phyloP scores from a whole-genome alignment of 2,113 vertebrate genomes.

The Gobio gobio region DNA sequence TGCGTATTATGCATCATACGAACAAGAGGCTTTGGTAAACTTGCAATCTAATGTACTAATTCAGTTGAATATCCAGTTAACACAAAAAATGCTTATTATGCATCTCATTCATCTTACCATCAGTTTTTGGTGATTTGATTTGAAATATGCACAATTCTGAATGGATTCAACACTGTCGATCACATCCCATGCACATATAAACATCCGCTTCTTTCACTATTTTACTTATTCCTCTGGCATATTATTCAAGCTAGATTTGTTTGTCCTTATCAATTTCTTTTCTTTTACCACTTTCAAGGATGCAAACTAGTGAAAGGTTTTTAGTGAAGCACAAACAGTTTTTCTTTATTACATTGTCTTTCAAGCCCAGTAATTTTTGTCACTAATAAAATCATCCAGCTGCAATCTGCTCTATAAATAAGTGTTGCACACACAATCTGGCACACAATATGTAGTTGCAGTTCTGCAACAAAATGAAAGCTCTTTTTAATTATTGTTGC shows the following conservation, averaged over 20 bases:
- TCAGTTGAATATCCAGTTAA: background rate
- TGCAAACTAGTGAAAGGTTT: background rate
- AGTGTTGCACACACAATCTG: slow-evolving; percentile 5
- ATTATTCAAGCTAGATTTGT: background rate
- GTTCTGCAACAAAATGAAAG: background rate
- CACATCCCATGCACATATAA: background rate
- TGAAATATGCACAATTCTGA: background rate
- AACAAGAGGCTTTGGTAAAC: background rate
- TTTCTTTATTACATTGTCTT: slow-evolving; percentile 5
- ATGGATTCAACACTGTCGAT: background rate
- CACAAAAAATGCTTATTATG: background rate
- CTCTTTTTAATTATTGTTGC: background rate
- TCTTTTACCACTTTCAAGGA: background rate
- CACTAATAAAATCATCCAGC: slow-evolving; percentile 4
- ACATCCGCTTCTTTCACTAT: background rate
- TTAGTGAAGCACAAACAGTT: background rate
- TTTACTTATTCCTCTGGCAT: background rate
- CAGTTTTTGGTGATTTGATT: background rate
- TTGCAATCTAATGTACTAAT: background rate
- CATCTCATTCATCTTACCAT: background rate
- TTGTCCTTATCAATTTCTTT: background rate
- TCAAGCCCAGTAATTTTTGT: background rate
- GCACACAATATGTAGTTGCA: background rate
- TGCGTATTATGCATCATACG: background rate
- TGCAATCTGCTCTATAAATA: background rate